These are phyloP conservation scores for Microcaecilia unicolor DNA, from an alignment of 2,797 vertebrate genomes.

Conservation along the genomic window DNA sequence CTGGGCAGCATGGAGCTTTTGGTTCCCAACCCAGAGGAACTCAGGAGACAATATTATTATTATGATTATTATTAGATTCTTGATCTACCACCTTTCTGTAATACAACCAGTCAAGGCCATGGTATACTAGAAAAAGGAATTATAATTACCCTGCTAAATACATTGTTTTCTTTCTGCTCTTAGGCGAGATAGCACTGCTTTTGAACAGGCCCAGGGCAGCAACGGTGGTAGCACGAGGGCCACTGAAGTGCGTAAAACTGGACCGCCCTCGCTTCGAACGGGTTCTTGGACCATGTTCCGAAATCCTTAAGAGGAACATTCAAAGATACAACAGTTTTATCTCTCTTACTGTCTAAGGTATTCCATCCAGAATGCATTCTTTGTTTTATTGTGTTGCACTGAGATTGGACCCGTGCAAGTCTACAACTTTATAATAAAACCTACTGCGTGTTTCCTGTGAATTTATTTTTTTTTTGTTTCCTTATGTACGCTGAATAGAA, in stretches of 20 bases:
- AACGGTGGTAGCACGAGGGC: constrained; percentile 84
- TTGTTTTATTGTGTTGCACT: constrained; percentile 55
- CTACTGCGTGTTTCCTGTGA: constrained; percentile 31
- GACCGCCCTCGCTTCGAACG: constrained; percentile 90
- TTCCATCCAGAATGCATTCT: constrained; percentile 31
- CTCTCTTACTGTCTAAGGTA: constrained; percentile 81
- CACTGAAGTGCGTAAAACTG: constrained; percentile 90
- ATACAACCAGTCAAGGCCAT: no score
- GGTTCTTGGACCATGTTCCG: constrained; percentile 87
- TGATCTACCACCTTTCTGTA: no score
- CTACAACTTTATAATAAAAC: constrained; percentile 58
- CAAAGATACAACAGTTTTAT: constrained; percentile 98
- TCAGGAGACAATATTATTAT: no score
- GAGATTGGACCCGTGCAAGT: constrained; percentile 58
- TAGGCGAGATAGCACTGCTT: constrained; percentile 86
- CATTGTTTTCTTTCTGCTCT: background rate
- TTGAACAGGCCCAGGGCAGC: constrained; percentile 85
- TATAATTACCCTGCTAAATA: no score
- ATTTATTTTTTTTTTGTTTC: constrained; percentile 30
- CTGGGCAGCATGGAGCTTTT: no score
- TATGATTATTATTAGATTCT: no score
- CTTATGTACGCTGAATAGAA: constrained; percentile 36
- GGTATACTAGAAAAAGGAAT: no score
- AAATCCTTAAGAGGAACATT: constrained; percentile 94
- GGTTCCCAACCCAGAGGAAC: no score